Percentiles rank a stretch among this genome's conserved stretches.
Conservation (phyloP, 2,797 vertebrate genomes). For the Pitangus sulphuratus region DNA sequence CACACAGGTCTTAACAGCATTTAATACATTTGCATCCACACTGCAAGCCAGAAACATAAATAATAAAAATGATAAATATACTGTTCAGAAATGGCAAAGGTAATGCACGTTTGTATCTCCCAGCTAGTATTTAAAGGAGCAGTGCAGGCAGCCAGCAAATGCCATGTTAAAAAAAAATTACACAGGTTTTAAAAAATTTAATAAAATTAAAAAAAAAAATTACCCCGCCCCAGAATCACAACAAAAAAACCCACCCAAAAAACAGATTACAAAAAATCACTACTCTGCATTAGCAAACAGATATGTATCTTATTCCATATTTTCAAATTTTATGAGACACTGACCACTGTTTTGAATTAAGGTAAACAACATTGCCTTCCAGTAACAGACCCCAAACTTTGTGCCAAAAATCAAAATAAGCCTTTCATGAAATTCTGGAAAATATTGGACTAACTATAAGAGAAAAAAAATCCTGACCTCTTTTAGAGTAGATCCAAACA, state of each 20-base stretch:
- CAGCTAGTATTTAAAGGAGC: background rate
- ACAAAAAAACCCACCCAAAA: background rate
- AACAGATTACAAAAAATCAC: background rate
- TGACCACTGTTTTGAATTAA: background rate
- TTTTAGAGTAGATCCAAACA: background rate
- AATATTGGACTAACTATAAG: background rate
- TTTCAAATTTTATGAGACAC: background rate
- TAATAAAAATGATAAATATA: constrained; percentile 61
- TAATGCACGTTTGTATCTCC: background rate
- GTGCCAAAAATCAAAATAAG: background rate
- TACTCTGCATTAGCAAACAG: background rate
- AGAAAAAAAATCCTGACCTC: background rate
- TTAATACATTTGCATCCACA: constrained; percentile 64
- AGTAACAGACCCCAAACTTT: background rate
- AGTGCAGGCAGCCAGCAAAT: background rate
- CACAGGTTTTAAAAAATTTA: background rate
- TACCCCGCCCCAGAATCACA: background rate
- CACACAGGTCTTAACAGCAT: constrained; percentile 59
- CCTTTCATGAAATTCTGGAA: background rate
- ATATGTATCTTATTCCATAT: background rate
- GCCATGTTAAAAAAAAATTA: background rate
- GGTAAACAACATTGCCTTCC: background rate
- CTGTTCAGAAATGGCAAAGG: background rate
- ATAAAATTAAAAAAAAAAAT: background rate
- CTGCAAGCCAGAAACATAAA: constrained; percentile 59